Evolutionary conservation across 2,113 vertebrate species (phyloP).

Genomic region (pig (Sus scrofa)): DNA sequence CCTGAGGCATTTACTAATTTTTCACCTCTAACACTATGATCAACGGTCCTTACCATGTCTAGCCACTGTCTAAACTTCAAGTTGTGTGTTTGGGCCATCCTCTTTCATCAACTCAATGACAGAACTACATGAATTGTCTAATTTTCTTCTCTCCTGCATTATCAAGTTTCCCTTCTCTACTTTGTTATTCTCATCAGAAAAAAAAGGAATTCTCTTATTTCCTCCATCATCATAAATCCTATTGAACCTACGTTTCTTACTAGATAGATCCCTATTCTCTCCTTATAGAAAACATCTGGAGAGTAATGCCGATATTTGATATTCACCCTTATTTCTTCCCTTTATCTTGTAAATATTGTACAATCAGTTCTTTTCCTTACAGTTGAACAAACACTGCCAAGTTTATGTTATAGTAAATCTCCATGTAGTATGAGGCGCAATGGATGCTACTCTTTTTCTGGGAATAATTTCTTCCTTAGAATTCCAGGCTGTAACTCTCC

Average conservation of each 20-base stretch:
- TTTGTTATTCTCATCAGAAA: neutral
- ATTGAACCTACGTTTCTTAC: neutral
- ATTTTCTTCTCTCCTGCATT: neutral
- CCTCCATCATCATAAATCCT: neutral
- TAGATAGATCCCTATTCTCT: fast-evolving
- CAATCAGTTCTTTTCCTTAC: neutral
- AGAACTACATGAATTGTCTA: no score
- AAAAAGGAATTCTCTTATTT: neutral
- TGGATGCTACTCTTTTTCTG: neutral
- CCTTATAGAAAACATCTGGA: neutral
- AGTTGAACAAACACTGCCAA: neutral
- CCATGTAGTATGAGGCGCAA: no score
- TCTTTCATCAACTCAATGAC: neutral
- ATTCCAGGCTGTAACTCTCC: neutral
- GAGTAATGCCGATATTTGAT: neutral
- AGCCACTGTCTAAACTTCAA: neutral
- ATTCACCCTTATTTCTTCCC: fast-evolving
- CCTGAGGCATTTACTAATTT: neutral
- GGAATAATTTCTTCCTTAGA: neutral
- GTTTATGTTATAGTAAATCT: no score
- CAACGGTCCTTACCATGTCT: neutral
- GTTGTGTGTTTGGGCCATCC: neutral
- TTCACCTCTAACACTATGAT: neutral
- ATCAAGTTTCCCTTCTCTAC: neutral
- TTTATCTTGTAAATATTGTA: neutral